Evolutionary conservation across 2,888 invertebrate species (phyloP).

Genomic region (Linyphia triangularis): DNA sequence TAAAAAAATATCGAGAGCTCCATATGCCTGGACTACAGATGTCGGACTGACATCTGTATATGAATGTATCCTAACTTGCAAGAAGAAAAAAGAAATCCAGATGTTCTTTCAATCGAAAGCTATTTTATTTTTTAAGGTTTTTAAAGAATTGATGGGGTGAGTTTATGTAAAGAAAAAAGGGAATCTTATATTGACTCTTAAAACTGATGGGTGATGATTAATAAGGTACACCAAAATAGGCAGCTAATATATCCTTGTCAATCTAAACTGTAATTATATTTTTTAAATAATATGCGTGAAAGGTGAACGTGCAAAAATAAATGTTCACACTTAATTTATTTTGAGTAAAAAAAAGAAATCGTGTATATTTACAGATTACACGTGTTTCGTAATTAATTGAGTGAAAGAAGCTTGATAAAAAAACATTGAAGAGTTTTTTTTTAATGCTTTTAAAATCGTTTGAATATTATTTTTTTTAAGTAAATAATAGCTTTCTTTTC

Average conservation of each 20-base stretch:
- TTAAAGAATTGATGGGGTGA: neutral
- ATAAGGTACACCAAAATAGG: neutral
- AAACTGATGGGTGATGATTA: slow-evolving; percentile 4
- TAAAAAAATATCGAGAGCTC: too few relatives aligned
- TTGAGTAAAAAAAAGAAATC: slow-evolving; percentile 7
- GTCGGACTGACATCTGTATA: neutral
- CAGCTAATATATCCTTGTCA: slow-evolving; percentile 24
- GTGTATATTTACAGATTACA: neutral
- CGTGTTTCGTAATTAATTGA: neutral
- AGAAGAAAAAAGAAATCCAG: neutral
- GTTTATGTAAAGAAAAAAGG: neutral
- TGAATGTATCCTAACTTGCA: neutral
- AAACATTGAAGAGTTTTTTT: too few relatives aligned
- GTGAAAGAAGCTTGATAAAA: neutral
- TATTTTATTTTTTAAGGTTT: neutral
- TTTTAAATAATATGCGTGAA: neutral
- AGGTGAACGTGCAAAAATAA: neutral
- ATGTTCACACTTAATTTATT: slow-evolving; percentile 15
- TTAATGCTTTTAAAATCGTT: too few relatives aligned
- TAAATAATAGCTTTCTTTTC: too few relatives aligned
- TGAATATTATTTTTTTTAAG: too few relatives aligned
- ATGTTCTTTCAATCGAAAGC: neutral
- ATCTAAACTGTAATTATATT: slow-evolving; percentile 17
- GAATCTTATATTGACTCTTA: neutral
- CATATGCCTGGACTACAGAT: neutral